Conservation (phyloP, 2,888 invertebrate genomes). For the Linyphia triangularis region DNA sequence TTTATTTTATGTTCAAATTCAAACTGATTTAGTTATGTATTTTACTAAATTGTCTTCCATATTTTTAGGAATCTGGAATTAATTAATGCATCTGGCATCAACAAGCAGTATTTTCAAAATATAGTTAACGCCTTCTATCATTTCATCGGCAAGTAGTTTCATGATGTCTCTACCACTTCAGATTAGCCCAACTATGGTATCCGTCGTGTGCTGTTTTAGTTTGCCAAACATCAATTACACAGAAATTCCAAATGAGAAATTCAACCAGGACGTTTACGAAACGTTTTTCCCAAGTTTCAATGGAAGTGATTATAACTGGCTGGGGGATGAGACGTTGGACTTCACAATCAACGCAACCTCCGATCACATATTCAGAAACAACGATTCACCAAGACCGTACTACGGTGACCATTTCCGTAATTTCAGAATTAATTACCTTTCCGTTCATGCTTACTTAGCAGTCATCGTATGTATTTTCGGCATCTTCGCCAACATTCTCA, state of each 20-base stretch:
- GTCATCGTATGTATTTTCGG: conserved; percentile 93
- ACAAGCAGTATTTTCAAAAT: background rate
- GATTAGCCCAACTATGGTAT: conserved; percentile 47
- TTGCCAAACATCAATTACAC: conserved; percentile 56
- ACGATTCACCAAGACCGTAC: conserved; percentile 53
- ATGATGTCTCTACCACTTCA: conserved; percentile 35
- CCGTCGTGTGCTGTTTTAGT: conserved; percentile 63
- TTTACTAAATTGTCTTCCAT: no score
- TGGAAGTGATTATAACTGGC: conserved; percentile 60
- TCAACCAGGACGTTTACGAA: conserved; percentile 27
- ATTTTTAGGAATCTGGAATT: no score
- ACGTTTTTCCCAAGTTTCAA: conserved; percentile 58
- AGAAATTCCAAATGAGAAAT: background rate
- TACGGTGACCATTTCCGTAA: conserved; percentile 77
- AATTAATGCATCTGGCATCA: no score
- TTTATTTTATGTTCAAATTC: no score
- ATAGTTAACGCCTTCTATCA: no score
- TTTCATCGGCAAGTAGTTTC: background rate
- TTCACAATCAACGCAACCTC: conserved; percentile 68
- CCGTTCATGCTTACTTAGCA: conserved; percentile 91
- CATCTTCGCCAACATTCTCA: conserved; percentile 93
- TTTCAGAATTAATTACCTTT: conserved; percentile 85
- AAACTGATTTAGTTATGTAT: no score
- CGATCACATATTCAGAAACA: conserved; percentile 55
- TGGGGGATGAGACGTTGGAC: conserved; percentile 62